Percentiles rank a stretch among this genome's conserved stretches.
These are phyloP conservation scores for Rhodinocichla rosea DNA, from an alignment of 2,113 vertebrate species.

Conservation along the genomic window DNA sequence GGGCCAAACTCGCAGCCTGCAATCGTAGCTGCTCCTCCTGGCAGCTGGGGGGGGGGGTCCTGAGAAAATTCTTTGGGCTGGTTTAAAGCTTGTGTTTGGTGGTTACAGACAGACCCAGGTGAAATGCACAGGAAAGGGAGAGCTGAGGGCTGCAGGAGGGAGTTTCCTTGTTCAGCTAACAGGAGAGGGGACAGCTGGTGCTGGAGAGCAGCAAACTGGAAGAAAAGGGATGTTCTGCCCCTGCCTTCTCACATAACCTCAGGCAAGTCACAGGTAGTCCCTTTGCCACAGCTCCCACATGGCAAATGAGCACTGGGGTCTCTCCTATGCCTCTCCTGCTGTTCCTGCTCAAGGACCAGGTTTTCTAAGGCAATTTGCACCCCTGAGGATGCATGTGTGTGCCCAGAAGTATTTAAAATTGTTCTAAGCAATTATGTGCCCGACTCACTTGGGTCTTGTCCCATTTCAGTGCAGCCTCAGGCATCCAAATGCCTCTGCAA, in stretches of 20 bases:
- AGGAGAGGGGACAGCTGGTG: background rate
- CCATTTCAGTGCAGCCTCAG: background rate
- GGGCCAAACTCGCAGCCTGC: background rate
- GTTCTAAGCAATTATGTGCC: slow-evolving; percentile 16
- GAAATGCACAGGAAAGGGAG: background rate
- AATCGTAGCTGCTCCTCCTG: background rate
- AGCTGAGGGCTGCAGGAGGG: background rate
- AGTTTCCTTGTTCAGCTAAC: fast-evolving
- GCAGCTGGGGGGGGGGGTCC: background rate
- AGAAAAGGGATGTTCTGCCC: background rate
- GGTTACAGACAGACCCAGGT: background rate
- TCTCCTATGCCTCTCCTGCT: background rate
- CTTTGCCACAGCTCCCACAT: background rate
- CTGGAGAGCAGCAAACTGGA: background rate
- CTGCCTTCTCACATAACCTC: background rate
- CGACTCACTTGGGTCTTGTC: slow-evolving; percentile 3
- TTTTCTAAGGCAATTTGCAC: background rate
- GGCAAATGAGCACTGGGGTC: background rate
- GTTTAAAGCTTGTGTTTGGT: background rate
- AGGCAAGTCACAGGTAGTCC: background rate
- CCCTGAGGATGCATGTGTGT: background rate
- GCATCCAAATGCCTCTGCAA: background rate
- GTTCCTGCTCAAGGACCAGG: background rate
- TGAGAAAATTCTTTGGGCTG: background rate
- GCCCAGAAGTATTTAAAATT: background rate